These are phyloP conservation scores for Phymatocera aterrima DNA, from an alignment of 2,888 invertebrate species.

Conservation along the genomic window DNA sequence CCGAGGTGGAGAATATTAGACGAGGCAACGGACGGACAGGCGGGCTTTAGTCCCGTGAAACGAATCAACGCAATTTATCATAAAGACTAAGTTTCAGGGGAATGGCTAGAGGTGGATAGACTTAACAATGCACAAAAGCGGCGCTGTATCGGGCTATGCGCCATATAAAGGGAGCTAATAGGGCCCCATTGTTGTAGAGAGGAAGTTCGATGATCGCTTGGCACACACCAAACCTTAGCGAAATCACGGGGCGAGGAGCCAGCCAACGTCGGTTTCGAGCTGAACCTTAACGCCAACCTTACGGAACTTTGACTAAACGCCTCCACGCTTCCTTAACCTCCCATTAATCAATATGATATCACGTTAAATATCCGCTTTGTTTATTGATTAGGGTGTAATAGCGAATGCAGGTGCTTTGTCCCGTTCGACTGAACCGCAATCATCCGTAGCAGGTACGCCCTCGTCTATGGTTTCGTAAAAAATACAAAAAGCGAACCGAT, in stretches of 20 bases:
- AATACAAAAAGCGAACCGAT: neutral
- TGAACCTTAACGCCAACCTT: conserved; percentile 60
- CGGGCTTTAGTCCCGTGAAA: conserved; percentile 32
- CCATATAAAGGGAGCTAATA: conserved; percentile 73
- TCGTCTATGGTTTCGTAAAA: neutral
- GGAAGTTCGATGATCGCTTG: conserved; percentile 75
- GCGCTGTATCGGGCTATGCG: conserved; percentile 48
- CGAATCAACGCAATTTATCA: conserved; percentile 64
- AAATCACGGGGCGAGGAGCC: conserved; percentile 50
- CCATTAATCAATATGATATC: conserved; percentile 75
- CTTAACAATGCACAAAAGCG: conserved; percentile 73
- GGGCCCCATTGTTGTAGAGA: conserved; percentile 74
- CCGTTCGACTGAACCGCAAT: neutral
- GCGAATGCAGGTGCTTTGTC: conserved; percentile 24
- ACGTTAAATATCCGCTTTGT: conserved; percentile 74
- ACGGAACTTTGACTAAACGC: conserved; percentile 74
- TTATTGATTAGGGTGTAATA: conserved; percentile 69
- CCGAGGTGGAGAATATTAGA: conserved; percentile 9
- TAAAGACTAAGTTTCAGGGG: conserved; percentile 70
- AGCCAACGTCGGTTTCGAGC: conserved; percentile 41
- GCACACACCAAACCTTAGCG: conserved; percentile 69
- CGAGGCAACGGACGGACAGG: conserved; percentile 17
- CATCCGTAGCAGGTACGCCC: neutral
- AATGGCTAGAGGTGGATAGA: conserved; percentile 73
- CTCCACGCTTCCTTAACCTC: conserved; percentile 74